Percentiles rank a stretch among this genome's conserved stretches.
These are phyloP conservation scores for Bolborhynchus lineola DNA, from an alignment of 2,113 vertebrate genomes.

Conservation along the genomic window DNA sequence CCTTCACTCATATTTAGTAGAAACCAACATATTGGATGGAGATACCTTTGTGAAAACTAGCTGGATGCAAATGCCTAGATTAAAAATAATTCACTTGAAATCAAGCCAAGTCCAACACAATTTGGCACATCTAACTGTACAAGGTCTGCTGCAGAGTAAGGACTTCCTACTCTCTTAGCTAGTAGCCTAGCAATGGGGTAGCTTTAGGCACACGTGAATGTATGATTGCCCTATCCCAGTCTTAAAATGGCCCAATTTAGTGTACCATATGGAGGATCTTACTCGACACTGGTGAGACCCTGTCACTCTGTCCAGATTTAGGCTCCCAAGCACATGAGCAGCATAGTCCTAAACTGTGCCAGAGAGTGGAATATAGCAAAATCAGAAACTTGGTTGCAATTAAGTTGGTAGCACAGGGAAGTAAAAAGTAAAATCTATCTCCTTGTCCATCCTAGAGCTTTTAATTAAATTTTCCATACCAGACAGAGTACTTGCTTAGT, in stretches of 20 bases:
- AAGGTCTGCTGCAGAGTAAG: background rate
- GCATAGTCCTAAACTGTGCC: background rate
- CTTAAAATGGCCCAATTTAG: background rate
- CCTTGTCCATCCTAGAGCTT: background rate
- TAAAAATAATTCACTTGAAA: background rate
- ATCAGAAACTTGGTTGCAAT: background rate
- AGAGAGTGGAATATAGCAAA: background rate
- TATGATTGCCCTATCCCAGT: background rate
- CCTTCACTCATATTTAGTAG: background rate
- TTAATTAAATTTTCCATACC: background rate
- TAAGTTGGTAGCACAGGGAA: background rate
- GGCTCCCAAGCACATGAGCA: background rate
- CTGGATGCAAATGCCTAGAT: background rate
- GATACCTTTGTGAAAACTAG: background rate
- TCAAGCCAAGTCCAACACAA: background rate
- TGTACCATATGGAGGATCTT: rapidly evolving
- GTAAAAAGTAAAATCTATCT: background rate
- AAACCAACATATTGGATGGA: background rate
- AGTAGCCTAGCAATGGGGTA: background rate
- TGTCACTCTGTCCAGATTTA: background rate
- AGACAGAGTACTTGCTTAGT: background rate
- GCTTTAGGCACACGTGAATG: background rate
- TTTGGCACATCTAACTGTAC: rapidly evolving
- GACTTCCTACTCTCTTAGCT: background rate
- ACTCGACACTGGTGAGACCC: background rate